phyloP scores from a whole-genome alignment of 2,797 vertebrate genomes.

The Morelia viridis region DNA sequence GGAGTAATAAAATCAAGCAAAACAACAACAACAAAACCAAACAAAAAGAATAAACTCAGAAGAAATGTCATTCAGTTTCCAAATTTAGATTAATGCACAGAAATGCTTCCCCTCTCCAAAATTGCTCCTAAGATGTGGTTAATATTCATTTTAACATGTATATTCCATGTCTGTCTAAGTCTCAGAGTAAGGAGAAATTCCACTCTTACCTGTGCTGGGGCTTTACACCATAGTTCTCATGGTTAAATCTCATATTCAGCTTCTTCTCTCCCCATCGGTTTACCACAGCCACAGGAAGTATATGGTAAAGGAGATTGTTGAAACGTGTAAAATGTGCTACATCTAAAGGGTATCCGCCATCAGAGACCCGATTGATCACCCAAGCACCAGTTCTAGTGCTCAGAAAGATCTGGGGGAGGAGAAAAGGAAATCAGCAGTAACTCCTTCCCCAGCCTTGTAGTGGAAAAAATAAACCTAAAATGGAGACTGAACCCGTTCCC shows the following conservation, averaged over 20 bases:
- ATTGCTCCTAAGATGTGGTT: neutral
- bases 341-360: constrained; percentile 76
- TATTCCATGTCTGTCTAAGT: neutral
- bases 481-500: neutral
- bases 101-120: no score
- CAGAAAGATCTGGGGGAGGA: constrained; percentile 76
- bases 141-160: neutral
- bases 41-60: neutral
- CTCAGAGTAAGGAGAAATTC: neutral
- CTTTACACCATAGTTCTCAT: constrained; percentile 77
- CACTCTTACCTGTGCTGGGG: constrained; percentile 75
- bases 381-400: constrained; percentile 81
- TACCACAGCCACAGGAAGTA: constrained; percentile 67
- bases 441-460: neutral
- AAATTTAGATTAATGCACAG: neutral
- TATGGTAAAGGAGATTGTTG: constrained; percentile 47
- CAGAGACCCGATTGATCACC: constrained; percentile 75
- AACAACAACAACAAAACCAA: no score
- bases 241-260: constrained; percentile 74
- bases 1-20: neutral
- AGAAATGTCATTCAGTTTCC: neutral
- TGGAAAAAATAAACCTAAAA: neutral
- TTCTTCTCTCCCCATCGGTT: constrained; percentile 71
- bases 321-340: constrained; percentile 65
- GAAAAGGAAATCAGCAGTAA: neutral